These are phyloP conservation scores for Aplodontia rufa DNA, from an alignment of 2,113 vertebrate genomes.

Conservation along the genomic window DNA sequence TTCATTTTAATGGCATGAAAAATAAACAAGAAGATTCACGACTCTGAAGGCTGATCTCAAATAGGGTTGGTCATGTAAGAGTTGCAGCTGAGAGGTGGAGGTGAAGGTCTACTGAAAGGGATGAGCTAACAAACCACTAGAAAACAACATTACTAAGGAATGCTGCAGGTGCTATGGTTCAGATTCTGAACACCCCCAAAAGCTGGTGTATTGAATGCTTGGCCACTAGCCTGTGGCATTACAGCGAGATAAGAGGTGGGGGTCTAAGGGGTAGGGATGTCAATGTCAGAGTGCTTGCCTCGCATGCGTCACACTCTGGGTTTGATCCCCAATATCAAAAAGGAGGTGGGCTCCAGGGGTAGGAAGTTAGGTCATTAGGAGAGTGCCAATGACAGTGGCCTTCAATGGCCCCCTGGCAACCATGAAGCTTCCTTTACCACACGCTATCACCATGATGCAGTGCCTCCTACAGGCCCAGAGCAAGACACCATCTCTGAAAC, in stretches of 20 bases:
- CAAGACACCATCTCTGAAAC: background rate
- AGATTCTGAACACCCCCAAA: background rate
- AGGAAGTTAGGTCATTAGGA: background rate
- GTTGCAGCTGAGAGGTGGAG: background rate
- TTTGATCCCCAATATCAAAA: too few relatives aligned
- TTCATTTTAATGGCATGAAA: background rate
- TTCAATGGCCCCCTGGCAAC: background rate
- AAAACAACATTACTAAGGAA: background rate
- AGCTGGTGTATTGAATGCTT: background rate
- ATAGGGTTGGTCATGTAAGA: background rate
- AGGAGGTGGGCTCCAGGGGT: too few relatives aligned
- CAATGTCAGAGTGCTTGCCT: too few relatives aligned
- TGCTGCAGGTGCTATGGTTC: background rate
- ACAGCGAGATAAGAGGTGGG: background rate
- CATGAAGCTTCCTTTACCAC: background rate
- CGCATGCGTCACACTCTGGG: too few relatives aligned
- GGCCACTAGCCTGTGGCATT: background rate
- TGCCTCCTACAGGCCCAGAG: background rate
- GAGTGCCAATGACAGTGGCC: too few relatives aligned
- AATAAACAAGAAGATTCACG: background rate
- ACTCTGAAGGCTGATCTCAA: background rate
- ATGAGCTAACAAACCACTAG: background rate
- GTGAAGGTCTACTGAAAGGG: background rate
- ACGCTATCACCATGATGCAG: background rate
- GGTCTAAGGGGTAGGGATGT: too few relatives aligned